phyloP scores from a whole-genome alignment of 2,113 vertebrate genomes.

The Noctilio leporinus region DNA sequence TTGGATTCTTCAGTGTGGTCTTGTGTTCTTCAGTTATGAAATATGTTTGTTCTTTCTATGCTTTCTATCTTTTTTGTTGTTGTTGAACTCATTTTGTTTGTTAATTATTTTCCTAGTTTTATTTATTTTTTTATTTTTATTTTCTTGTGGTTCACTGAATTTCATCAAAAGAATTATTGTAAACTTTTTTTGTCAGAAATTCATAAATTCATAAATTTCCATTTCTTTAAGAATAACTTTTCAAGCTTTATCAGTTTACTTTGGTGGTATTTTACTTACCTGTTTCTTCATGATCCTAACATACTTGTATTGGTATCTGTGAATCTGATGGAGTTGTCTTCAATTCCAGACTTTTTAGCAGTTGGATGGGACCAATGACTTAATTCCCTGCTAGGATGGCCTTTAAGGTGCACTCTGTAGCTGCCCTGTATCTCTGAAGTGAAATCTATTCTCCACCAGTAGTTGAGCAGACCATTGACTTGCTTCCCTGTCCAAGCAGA shows the following conservation, averaged over 20 bases:
- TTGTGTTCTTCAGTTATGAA: not conserved
- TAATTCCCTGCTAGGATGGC: not conserved
- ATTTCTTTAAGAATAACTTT: not conserved
- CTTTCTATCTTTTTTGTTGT: not conserved
- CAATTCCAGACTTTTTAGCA: not conserved
- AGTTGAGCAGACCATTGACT: not conserved
- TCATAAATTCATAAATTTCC: not conserved
- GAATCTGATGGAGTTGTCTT: not conserved
- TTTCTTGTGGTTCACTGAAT: not conserved
- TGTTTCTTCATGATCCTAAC: not conserved
- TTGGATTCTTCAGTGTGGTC: not conserved
- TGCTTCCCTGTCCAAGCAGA: not conserved
- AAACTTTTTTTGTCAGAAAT: not conserved
- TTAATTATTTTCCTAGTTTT: not conserved
- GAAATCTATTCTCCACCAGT: not conserved
- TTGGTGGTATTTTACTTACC: not conserved
- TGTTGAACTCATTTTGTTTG: not conserved
- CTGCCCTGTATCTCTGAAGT: not conserved
- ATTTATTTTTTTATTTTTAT: not conserved
- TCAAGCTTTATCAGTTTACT: not conserved
- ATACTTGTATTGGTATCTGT: not conserved
- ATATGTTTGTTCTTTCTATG: not conserved
- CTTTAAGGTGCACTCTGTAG: not conserved
- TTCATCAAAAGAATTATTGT: not conserved
- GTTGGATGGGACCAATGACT: not conserved